These are phyloP conservation scores for Phorcus lineatus DNA, from an alignment of 2,888 invertebrate species.

Conservation along the genomic window DNA sequence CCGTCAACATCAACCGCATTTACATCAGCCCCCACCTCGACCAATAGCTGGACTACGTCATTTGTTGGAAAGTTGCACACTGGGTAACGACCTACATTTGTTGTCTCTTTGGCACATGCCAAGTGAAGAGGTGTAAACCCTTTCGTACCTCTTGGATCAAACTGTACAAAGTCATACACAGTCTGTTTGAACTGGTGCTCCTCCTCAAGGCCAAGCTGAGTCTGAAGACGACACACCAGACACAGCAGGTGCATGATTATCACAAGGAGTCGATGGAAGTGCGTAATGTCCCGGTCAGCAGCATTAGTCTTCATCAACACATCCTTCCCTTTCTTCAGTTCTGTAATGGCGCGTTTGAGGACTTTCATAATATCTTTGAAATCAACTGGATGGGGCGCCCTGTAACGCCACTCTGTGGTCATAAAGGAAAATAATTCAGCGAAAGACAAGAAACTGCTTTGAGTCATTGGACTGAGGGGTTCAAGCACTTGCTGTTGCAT, in stretches of 20 bases:
- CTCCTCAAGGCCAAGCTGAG: conserved; percentile 60
- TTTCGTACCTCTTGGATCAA: conserved; percentile 78
- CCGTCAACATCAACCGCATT: conserved; percentile 87
- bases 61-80: conserved; percentile 84
- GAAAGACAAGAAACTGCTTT: conserved; percentile 94
- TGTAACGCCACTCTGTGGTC: conserved; percentile 85
- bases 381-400: conserved; percentile 82
- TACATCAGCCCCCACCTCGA: conserved; percentile 89
- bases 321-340: conserved; percentile 77
- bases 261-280: conserved; percentile 88
- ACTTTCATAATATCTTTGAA: conserved; percentile 89
- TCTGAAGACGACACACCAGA: conserved; percentile 73
- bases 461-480: conserved; percentile 94
- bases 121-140: conserved; percentile 81
- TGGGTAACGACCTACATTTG: conserved; percentile 82
- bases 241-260: conserved; percentile 84
- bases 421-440: conserved; percentile 91
- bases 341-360: conserved; percentile 85
- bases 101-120: conserved; percentile 87
- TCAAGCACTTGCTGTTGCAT: conserved; percentile 96
- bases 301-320: conserved; percentile 48
- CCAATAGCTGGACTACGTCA: conserved; percentile 83
- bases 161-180: conserved; percentile 86
- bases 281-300: conserved; percentile 82
- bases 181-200: conserved; percentile 80